Percentiles rank a stretch among this genome's conserved stretches.
Conservation (phyloP, 2,888 invertebrate genomes). For the Agapostemon virescens region DNA sequence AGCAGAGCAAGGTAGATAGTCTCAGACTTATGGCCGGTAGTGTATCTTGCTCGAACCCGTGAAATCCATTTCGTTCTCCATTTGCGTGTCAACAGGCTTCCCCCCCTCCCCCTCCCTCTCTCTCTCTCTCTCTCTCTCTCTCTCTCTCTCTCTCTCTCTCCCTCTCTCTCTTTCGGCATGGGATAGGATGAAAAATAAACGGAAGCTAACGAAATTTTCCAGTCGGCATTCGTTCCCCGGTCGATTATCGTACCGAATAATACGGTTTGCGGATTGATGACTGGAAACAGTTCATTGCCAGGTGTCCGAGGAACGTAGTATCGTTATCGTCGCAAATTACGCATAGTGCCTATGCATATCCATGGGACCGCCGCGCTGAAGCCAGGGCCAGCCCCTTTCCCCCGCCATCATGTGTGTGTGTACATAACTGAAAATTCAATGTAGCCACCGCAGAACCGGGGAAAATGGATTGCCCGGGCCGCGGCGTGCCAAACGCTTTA, state of each 20-base stretch:
- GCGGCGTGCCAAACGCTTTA: conserved; percentile 42
- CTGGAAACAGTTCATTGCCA: conserved; percentile 52
- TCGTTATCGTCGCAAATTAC: conserved; percentile 56
- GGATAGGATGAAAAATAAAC: conserved; percentile 34
- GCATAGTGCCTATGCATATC: conserved; percentile 45
- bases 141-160: not conserved
- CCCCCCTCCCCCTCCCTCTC: not conserved
- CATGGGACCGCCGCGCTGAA: conserved; percentile 12
- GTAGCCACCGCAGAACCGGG: conserved; percentile 25
- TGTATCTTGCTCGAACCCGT: conserved; percentile 22
- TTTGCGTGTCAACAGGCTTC: conserved; percentile 12
- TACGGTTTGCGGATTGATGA: conserved; percentile 46
- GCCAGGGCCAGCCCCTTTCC: not conserved
- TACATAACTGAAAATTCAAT: conserved; percentile 58
- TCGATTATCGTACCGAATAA: conserved; percentile 38
- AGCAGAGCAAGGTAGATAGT: conserved; percentile 3
- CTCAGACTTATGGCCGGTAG: conserved; percentile 22
- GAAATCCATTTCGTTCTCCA: conserved; percentile 30
- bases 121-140: not conserved
- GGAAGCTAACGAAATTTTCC: conserved; percentile 27
- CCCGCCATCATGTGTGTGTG: conserved; percentile 20
- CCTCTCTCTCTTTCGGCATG: not conserved
- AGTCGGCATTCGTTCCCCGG: conserved; percentile 30
- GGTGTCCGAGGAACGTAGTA: conserved; percentile 40
- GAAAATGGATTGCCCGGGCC: conserved; percentile 45